Base-by-base conservation (phyloP, 1,140 invertebrate species). In the Gryon sp. region DNA sequence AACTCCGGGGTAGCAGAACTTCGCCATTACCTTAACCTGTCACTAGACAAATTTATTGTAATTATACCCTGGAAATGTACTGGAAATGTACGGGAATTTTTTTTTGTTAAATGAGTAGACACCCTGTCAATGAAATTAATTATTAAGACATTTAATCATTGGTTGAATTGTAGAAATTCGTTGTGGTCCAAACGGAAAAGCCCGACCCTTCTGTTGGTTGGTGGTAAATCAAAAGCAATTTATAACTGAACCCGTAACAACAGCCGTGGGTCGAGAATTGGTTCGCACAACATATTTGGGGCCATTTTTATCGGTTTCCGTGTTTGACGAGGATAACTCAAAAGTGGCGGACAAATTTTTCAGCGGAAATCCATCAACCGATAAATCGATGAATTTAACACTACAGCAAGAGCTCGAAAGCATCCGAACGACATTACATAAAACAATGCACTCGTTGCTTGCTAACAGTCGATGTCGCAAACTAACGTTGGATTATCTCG, bases 261-360 rank as follows among this genome's bases (percentile, higher is more conserved):
- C 91, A 16, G 93, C 92, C 0, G 90, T 90, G 0, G 96, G 96
- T 0, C 89, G 94, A n/a, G 97, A 98, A 85, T 89, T 98, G 16
- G 92, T 94, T 0, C 92, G 92, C 50, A 92, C 93, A 2, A 95
- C 95, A 20, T 97, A 93, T 76, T 90, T 99, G 0, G 97, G 96
- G 15, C 95, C 97, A 0, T 98, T 99, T 84, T 89, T 99, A 16
- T 92, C 92, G 6, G 91, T 98, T 0, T 98, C 97, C 0, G 91
- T 98, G 0, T 98, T 98, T 85, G 96, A 95, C 20, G 97, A 98
- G 85, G 97, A 99, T 85, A 95, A 97, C 83, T 92, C 94, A 0
- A 93, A 93, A 77, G 91, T 96, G 7, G 94, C 93, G 0, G 91
- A 92, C 62, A 90, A 92, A 81, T 92, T 92, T 70, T 91, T 93